Percentiles rank a stretch among this genome's conserved stretches.
phyloP scores from a whole-genome alignment of 1,140 invertebrate species.

The honey bee (Apis mellifera) region Amel_HAv3.1 CM009931.2:15901501-15902000 shows the following conservation, averaged over 20 bases:
- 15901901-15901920: background rate
- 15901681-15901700: background rate
- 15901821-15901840: slow-evolving; percentile 10
- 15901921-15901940: too few relatives aligned
- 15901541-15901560: too few relatives aligned
- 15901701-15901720: background rate
- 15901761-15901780: background rate
- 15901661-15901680: background rate
- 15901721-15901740: background rate
- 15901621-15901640: background rate
- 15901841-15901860: slow-evolving; percentile 6
- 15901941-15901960: too few relatives aligned
- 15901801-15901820: background rate
- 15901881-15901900: background rate
- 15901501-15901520: too few relatives aligned
- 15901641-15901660: background rate
- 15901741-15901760: slow-evolving; percentile 9
- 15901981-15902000: slow-evolving; percentile 12
- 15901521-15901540: too few relatives aligned
- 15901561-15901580: too few relatives aligned
- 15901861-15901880: background rate
- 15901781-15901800: background rate
- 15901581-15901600: too few relatives aligned
- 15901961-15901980: background rate
- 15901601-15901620: too few relatives aligned